Conservation (phyloP, 2,113 vertebrate genomes). For the Xyrauchen texanus region DNA sequence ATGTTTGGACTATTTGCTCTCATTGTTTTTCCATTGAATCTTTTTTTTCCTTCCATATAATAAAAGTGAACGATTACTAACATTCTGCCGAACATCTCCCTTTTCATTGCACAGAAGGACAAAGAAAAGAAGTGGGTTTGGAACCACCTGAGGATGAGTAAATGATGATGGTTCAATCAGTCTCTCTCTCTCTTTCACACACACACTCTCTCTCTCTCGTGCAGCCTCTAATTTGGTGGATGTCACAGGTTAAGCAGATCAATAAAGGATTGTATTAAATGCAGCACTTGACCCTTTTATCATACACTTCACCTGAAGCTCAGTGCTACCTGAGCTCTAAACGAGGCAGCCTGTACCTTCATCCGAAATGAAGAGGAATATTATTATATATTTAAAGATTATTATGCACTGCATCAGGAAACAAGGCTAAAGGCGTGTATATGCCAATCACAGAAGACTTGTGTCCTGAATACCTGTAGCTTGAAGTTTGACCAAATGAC, state of each 20-base stretch:
- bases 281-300: conserved; percentile 45
- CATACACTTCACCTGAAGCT: conserved; percentile 45
- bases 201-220: conserved; percentile 33
- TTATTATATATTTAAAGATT: conserved; percentile 20
- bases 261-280: conserved; percentile 52
- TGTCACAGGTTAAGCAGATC: conserved; percentile 52
- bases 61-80: no score
- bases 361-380: conserved; percentile 15
- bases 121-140: no score
- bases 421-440: background rate
- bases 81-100: no score
- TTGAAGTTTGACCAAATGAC: background rate
- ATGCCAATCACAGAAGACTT: background rate
- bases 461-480: background rate
- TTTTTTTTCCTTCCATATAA: no score
- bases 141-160: no score
- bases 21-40: no score
- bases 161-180: no score
- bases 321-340: conserved; percentile 42
- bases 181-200: conserved; percentile 33
- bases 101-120: no score
- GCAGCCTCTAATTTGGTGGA: conserved; percentile 44
- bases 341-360: conserved; percentile 21
- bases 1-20: no score
- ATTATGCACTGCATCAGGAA: conserved; percentile 30